Percentiles rank a stretch among this genome's conserved stretches.
Conservation (phyloP, 1,140 invertebrate species). For the Neodiprion fabricii region DNA sequence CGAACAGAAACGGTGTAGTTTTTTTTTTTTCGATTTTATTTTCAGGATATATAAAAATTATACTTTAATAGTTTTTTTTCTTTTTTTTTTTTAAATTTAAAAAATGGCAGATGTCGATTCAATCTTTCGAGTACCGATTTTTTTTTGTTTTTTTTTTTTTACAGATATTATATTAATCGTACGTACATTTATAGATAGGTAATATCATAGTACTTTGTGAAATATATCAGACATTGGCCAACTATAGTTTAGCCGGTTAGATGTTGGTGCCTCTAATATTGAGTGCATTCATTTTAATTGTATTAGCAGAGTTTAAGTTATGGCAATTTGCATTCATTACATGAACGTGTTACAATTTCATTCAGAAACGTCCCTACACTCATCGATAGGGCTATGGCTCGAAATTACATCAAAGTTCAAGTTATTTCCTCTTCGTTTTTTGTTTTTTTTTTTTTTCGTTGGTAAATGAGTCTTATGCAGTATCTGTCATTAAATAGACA, state of each 20-base stretch:
- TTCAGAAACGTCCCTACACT: neutral
- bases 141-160: neutral
- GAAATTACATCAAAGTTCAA: too few relatives aligned
- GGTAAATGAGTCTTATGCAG: too few relatives aligned
- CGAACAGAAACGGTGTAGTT: neutral
- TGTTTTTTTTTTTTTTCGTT: too few relatives aligned
- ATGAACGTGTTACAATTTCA: neutral
- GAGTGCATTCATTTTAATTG: neutral
- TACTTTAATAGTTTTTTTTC: neutral
- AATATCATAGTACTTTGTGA: slow-evolving; percentile 10
- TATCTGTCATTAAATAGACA: too few relatives aligned
- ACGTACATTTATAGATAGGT: slow-evolving; percentile 14
- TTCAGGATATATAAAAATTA: neutral
- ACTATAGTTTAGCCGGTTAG: slow-evolving; percentile 1
- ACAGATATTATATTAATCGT: slow-evolving; percentile 13
- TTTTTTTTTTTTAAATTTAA: slow-evolving; percentile 3
- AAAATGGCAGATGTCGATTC: slow-evolving; percentile 9
- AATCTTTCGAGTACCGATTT: neutral
- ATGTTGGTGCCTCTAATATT: slow-evolving; percentile 5
- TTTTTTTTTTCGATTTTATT: neutral
- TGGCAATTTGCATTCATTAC: neutral
- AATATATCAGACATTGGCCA: slow-evolving; percentile 5
- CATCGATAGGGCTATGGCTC: slow-evolving; percentile 14
- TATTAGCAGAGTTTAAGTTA: neutral
- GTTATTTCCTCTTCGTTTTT: too few relatives aligned